Base-by-base conservation (phyloP, 2,797 vertebrate species). In the Anisognathus igniventris region DNA sequence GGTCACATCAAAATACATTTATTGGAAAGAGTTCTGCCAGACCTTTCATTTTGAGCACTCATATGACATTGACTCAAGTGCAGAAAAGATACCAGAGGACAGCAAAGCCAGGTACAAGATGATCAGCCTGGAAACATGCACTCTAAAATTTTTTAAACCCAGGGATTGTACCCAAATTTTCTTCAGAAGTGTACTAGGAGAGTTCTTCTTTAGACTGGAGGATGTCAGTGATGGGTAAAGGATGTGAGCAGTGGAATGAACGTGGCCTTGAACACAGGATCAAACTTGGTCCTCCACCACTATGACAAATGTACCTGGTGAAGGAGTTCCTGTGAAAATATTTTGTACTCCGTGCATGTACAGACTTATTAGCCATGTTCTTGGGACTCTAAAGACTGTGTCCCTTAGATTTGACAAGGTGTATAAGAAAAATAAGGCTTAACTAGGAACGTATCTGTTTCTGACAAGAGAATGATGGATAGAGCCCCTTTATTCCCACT, bases 381-480 rank as follows among this genome's bases (percentile, higher is more conserved):
- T 24, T 75, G 48, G 70, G 42, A 85, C 18, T 91, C 87, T 25
- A 76, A 67, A 57, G 45, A 39, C 77, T 48, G 75, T 81, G 57
- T 50, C 86, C 70, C 66, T 89, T 71, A 64, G 75, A 77, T 88
- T 31, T 93, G 84, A 90, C 76, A 96, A 53, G 66, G 66, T 82
- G 25, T 67, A 28, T 65, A 72, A 91, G 78, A 95, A 96, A 97
- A 96, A 94, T 71, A 73, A 81, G 83, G 35, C 89, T 95, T 97
- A 96, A 83, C 83, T 89, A 92, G 78, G 56, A 94, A 93, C 2
- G 28, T 84, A 61, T 82, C 77, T 93, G 21, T 74, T 92, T 77
- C 78, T 96, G 93, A 93, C 79, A 94, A 53, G 39, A 66, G 57
- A 58, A 57, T 96, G 86, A 96, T 93, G 58, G 92, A 96, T 96